These are phyloP conservation scores for Gallinago nigripennis DNA, from an alignment of 2,797 vertebrate species.

Conservation along the genomic window DNA sequence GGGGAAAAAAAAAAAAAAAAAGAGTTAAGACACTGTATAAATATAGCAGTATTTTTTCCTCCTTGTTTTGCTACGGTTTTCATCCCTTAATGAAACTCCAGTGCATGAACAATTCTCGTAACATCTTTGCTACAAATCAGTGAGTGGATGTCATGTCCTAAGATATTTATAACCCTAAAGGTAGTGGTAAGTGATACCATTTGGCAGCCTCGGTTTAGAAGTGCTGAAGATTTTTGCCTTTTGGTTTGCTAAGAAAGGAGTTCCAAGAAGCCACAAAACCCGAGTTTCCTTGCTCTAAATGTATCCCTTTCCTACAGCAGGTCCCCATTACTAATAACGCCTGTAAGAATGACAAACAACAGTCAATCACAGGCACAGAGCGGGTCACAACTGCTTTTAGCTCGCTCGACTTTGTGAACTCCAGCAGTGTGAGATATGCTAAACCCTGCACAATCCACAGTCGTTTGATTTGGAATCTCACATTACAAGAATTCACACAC, in stretches of 20 bases:
- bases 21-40: slow-evolving; percentile 60
- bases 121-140: slow-evolving; percentile 56
- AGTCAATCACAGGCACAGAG: slow-evolving; percentile 39
- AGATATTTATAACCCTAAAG: slow-evolving; percentile 52
- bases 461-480: slow-evolving; percentile 71
- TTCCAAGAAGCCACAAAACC: slow-evolving; percentile 31
- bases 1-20: neutral
- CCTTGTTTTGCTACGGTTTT: slow-evolving; percentile 55
- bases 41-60: slow-evolving; percentile 72
- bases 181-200: slow-evolving; percentile 30
- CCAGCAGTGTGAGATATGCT: slow-evolving; percentile 51
- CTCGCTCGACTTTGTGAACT: slow-evolving; percentile 55
- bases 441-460: slow-evolving; percentile 54
- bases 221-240: slow-evolving; percentile 23
- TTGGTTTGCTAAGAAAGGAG: neutral
- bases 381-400: slow-evolving; percentile 63
- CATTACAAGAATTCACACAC: slow-evolving; percentile 56
- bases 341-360: slow-evolving; percentile 56
- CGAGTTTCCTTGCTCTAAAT: slow-evolving; percentile 33
- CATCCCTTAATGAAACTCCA: slow-evolving; percentile 69
- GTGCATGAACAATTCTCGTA: slow-evolving; percentile 53
- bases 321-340: slow-evolving; percentile 53
- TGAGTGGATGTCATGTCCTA: slow-evolving; percentile 41
- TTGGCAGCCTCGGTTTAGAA: slow-evolving; percentile 35
- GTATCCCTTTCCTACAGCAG: slow-evolving; percentile 39